These are phyloP conservation scores for Otolemur garnettii DNA, from an alignment of 2,113 vertebrate species.

Conservation along the genomic window DNA sequence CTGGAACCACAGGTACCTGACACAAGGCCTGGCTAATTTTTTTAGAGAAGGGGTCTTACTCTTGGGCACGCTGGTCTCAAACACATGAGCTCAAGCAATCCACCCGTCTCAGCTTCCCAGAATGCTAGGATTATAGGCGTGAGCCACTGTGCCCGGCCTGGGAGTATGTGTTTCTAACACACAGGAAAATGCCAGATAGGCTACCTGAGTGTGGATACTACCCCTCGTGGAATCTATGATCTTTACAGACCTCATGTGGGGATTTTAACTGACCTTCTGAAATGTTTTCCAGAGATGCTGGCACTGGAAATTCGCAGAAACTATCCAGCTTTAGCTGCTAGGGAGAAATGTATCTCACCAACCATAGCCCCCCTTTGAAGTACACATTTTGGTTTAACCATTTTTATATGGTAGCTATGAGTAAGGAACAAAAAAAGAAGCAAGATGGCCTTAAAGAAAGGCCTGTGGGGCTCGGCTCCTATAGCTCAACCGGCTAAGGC, in stretches of 20 bases:
- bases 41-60: too few relatives aligned
- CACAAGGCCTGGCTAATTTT: too few relatives aligned
- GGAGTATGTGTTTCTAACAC: neutral
- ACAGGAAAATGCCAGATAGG: neutral
- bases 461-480: too few relatives aligned
- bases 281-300: neutral
- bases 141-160: too few relatives aligned
- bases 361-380: neutral
- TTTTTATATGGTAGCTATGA: neutral
- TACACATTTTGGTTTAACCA: neutral
- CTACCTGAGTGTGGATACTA: neutral
- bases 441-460: neutral
- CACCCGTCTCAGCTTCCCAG: too few relatives aligned
- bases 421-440: neutral
- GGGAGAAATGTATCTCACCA: neutral
- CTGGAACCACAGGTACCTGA: too few relatives aligned
- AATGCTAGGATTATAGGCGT: too few relatives aligned
- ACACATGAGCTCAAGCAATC: too few relatives aligned
- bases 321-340: neutral
- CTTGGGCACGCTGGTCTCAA: too few relatives aligned
- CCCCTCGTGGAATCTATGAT: neutral
- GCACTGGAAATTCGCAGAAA: neutral
- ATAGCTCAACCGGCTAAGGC: too few relatives aligned
- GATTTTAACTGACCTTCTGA: neutral
- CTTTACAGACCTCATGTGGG: neutral